Percentiles rank a stretch among this genome's conserved stretches.
These are phyloP conservation scores for Nestor notabilis DNA, from an alignment of 2,113 vertebrate genomes.

Conservation along the genomic window DNA sequence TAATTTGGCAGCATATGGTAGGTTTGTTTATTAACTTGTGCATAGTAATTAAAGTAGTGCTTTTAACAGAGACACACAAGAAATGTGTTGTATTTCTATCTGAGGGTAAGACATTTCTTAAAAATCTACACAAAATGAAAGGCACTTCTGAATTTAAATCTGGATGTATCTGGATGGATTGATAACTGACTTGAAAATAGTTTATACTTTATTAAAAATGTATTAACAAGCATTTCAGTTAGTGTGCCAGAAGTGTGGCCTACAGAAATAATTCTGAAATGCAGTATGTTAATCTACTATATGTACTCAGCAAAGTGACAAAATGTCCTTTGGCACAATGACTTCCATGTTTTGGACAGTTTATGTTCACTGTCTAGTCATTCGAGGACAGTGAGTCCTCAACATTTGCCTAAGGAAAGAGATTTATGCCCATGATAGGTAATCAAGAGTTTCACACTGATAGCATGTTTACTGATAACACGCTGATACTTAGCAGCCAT, in stretches of 20 bases:
- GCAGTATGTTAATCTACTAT: neutral
- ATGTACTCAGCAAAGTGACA: neutral
- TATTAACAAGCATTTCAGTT: neutral
- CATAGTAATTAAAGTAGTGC: slow-evolving; percentile 45
- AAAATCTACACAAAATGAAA: neutral
- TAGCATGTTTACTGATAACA: neutral
- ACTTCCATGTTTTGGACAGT: neutral
- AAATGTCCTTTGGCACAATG: neutral
- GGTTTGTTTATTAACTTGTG: slow-evolving; percentile 54
- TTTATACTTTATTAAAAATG: neutral
- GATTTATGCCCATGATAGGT: neutral
- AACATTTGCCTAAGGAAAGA: neutral
- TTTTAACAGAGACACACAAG: slow-evolving; percentile 47
- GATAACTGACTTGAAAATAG: neutral
- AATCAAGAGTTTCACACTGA: neutral
- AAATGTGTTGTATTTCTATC: slow-evolving; percentile 17
- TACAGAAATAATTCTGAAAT: neutral
- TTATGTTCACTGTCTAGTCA: neutral
- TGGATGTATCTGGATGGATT: neutral
- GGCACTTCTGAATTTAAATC: neutral
- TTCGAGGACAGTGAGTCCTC: neutral
- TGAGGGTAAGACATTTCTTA: neutral
- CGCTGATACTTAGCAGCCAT: neutral
- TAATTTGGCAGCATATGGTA: slow-evolving; percentile 66
- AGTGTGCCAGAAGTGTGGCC: neutral